Evolutionary conservation across 92 coral and sea anemone species (phyloP), one percentile per base, ranked within the genome.

Genomic region (Heliopora coerulea): DNA sequence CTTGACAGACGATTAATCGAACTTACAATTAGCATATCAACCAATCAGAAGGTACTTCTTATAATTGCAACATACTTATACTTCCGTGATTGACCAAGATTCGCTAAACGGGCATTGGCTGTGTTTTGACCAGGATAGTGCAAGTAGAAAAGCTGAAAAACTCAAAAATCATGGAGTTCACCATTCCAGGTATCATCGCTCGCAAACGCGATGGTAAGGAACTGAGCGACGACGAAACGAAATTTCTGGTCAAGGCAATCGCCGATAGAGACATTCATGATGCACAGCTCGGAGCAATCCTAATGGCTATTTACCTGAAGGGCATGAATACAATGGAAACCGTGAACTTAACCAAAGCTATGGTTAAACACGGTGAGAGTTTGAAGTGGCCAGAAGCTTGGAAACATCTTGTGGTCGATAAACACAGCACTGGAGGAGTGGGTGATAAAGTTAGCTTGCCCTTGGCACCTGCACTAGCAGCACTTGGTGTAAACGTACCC

Each of bases 351-450:
- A 93, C 97, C 0, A 80, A 87, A 72, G 96, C 96, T 8, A 90
- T 93, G 96, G 69, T 86, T 8, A 50, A 84, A 1, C 79, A 91
- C 0, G 97, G 97, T n/a, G 85, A 80, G 33, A 68, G 70, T 1
- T 58, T 93, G 26, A 31, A 69, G 56, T 93, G 98, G 98, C 98
- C 98, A 4, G 82, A 66, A 18, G 88, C 85, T 8, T 93, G 96
- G 96, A 73, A 80, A 33, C 77, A 78, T 33, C 75, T 81, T 49
- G 74, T 90, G 21, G 98, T 86, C 0, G 98, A 93, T 67, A 93
- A 93, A 42, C 98, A 93, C 76, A 87, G 93, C 15, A 93, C 98
- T 0, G 98, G 98, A 8, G 98, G 98, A 1, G 98, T 93, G 6
- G 98, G 98, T 0, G 98, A 93, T 46, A 93, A 87, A 83, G 89